Base-by-base conservation (phyloP, 2,888 invertebrate genomes). In the Poecilobothrus nobilitatus region DNA sequence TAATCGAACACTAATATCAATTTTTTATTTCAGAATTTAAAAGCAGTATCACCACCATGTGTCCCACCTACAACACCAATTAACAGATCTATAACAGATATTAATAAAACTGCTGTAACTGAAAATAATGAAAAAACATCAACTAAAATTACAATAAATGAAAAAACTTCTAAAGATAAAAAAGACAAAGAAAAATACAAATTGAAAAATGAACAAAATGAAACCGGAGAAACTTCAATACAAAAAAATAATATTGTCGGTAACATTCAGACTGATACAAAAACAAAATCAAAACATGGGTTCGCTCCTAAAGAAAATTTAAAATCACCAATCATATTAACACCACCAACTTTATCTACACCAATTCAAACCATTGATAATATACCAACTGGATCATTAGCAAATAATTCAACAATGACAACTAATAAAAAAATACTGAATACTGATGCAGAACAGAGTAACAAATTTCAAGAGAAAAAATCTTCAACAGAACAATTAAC, bases 261-360 rank as follows among this genome's bases (percentile, higher is more conserved):
- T 71, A 70, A 72, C 71, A 72, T 70, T 70, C 5, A 71, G 70
- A 71, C 71, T 70, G 71, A 71, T 71, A 70, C 72, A 68, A 70
- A 71, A 67, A 53, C 33, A 10, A 69, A 5, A 33, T 18, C 72
- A 67, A 71, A 68, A 68, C 71, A 75, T 72, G 71, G 74, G 71
- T 69, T 67, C 71, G 1, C 18, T n/a, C 2, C 15, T 3, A 53
- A 53, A 53, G 53, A 68, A 68, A 70, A 71, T 68, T 71, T 69
- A 71, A 70, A 70, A 68, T 69, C 62, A 69, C 37, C 44, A 65
- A 63, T 20, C 12, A 7, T 9, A 15, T 41, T n/a, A 34, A 61
- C 53, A 22, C 10, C 44, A 34, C 63, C 68, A 41, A 68, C 69
- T 67, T 70, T 71, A 65, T 66, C 71, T 71, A 70, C 72, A 69